Conservation (phyloP, 1,140 invertebrate genomes). For the Drosophila lini region DNA sequence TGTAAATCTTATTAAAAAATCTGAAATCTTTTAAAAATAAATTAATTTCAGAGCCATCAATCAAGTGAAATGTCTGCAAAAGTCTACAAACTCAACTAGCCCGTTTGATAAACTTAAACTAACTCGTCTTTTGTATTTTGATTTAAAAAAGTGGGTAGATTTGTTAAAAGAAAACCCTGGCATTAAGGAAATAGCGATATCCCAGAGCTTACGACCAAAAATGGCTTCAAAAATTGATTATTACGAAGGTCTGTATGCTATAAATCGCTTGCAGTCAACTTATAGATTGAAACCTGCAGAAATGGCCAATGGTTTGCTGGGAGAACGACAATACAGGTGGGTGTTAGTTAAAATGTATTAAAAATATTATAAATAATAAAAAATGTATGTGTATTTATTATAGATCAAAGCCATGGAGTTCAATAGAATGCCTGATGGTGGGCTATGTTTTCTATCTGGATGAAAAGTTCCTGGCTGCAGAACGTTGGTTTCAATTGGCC, state of each 20-base stretch:
- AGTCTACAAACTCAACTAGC: no score
- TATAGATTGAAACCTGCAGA: constrained; percentile 16
- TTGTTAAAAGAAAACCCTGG: constrained; percentile 1
- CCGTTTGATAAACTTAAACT: constrained; percentile 1
- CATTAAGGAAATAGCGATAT: neutral
- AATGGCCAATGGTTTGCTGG: constrained; percentile 22
- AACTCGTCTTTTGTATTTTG: constrained; percentile 1
- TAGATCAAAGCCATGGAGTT: constrained; percentile 5
- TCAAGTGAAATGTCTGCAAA: neutral
- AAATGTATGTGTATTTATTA: neutral
- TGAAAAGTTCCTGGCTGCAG: constrained; percentile 4
- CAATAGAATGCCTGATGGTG: constrained; percentile 9
- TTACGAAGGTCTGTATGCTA: constrained; percentile 12
- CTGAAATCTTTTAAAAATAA: neutral
- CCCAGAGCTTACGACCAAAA: constrained; percentile 4
- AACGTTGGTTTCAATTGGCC: constrained; percentile 30
- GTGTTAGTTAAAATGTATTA: no score
- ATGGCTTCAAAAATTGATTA: constrained; percentile 17
- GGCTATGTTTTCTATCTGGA: constrained; percentile 13
- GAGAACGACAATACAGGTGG: constrained; percentile 16
- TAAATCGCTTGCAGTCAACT: constrained; percentile 18
- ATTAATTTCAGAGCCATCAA: constrained; percentile 10
- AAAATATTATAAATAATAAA: no score
- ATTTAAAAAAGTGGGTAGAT: neutral
- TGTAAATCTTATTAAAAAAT: neutral